A percentile compares a stretch with the other conserved stretches of the same genome.
phyloP scores from a whole-genome alignment of 1,140 invertebrate species.

The Aphis gossypii region DNA sequence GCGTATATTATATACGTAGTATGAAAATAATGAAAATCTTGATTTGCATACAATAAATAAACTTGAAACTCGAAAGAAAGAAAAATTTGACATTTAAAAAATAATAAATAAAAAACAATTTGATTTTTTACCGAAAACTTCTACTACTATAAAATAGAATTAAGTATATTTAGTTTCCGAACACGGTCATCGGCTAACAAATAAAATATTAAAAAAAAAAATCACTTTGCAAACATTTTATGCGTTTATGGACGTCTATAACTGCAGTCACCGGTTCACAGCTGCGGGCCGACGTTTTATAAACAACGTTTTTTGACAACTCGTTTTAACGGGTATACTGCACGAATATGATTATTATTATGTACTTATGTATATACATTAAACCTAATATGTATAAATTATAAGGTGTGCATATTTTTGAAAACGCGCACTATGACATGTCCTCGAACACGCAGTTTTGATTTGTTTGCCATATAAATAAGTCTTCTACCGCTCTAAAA shows the following conservation, averaged over 20 bases:
- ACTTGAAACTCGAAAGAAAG: not conserved
- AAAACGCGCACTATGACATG: not conserved
- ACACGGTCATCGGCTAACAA: not conserved
- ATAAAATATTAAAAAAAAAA: not conserved
- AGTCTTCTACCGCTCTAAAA: not conserved
- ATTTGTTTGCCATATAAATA: constrained; percentile 11
- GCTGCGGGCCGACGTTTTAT: not conserved
- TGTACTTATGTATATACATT: not conserved
- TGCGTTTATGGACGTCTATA: not conserved
- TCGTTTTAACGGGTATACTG: not conserved
- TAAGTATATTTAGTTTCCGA: not conserved
- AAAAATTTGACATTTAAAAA: not conserved
- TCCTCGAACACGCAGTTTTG: not conserved
- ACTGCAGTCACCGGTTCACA: not conserved
- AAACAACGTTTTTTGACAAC: not conserved
- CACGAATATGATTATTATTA: not conserved
- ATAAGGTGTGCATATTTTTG: constrained; percentile 1
- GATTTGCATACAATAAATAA: no score
- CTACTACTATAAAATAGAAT: not conserved
- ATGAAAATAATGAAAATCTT: no score
- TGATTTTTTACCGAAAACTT: not conserved
- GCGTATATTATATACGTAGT: no score
- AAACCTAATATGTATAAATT: not conserved
- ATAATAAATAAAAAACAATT: not conserved
- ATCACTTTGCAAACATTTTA: not conserved